Evolutionary conservation across 1,140 invertebrate species (phyloP).

Genomic region (Ceratina japonica): DNA sequence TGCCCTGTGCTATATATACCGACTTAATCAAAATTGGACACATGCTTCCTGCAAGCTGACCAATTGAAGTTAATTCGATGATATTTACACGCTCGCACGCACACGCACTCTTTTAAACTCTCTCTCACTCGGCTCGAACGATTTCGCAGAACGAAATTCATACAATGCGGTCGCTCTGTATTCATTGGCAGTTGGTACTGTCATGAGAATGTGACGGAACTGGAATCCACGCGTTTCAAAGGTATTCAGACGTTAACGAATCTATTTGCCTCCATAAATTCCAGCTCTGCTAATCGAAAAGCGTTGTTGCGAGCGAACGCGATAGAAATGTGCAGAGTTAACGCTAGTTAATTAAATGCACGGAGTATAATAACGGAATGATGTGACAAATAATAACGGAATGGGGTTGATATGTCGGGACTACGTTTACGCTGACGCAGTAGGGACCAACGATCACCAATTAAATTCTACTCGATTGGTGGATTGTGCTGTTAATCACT

Average conservation of each 20-base stretch:
- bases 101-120: neutral
- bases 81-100: conserved; percentile 59
- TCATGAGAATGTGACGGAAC: neutral
- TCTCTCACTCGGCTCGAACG: conserved; percentile 32
- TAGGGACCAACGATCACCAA: too few species aligned
- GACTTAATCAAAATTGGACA: too few species aligned
- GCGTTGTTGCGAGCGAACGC: too few species aligned
- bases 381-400: neutral
- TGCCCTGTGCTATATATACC: too few species aligned
- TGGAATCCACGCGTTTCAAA: conserved; percentile 9
- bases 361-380: neutral
- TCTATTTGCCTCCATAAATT: conserved; percentile 11
- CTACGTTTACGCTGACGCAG: too few species aligned
- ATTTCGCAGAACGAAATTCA: conserved; percentile 45
- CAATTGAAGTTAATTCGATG: conserved; percentile 44
- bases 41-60: too few species aligned
- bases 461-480: too few species aligned
- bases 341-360: neutral
- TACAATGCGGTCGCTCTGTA: conserved; percentile 40
- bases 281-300: conserved; percentile 16
- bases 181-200: conserved; percentile 35
- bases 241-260: conserved; percentile 2
- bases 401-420: neutral
- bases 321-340: too few species aligned
- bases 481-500: too few species aligned